A percentile compares a stretch with the other conserved stretches of the same genome.
Conservation (phyloP, 2,113 vertebrate genomes). For the Rhynchopsitta pachyrhyncha region DNA sequence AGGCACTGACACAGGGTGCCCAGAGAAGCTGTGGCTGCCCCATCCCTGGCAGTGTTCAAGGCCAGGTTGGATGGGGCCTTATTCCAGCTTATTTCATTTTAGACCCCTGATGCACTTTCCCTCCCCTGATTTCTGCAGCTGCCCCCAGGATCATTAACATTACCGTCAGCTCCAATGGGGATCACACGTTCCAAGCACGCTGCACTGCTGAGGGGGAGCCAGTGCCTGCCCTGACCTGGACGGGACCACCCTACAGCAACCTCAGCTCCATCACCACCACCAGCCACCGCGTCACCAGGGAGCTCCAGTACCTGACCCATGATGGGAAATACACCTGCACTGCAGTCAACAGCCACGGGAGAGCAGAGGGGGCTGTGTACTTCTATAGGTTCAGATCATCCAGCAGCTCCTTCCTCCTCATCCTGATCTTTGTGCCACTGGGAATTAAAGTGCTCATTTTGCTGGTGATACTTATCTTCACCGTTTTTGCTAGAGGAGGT, state of each 20-base stretch:
- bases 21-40: not conserved
- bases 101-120: not conserved
- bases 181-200: constrained; percentile 74
- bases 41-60: not conserved
- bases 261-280: not conserved
- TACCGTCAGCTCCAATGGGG: constrained; percentile 73
- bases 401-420: not conserved
- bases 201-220: constrained; percentile 90
- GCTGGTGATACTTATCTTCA: constrained; percentile 41
- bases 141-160: constrained; percentile 86
- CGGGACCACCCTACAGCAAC: constrained; percentile 52
- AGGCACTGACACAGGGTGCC: not conserved
- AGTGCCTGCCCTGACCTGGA: constrained; percentile 80
- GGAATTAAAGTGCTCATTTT: constrained; percentile 70
- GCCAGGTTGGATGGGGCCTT: not conserved
- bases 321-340: constrained; percentile 89
- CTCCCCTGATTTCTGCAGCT: constrained; percentile 59
- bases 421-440: constrained; percentile 43
- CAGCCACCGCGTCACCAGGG: constrained; percentile 75
- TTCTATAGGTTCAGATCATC: constrained; percentile 70
- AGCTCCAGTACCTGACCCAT: constrained; percentile 76
- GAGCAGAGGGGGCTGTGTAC: constrained; percentile 73
- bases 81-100: not conserved
- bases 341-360: constrained; percentile 74
- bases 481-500: constrained; percentile 2